Base-by-base conservation (phyloP, 2,113 vertebrate genomes). In the Crotalus tigris region DNA sequence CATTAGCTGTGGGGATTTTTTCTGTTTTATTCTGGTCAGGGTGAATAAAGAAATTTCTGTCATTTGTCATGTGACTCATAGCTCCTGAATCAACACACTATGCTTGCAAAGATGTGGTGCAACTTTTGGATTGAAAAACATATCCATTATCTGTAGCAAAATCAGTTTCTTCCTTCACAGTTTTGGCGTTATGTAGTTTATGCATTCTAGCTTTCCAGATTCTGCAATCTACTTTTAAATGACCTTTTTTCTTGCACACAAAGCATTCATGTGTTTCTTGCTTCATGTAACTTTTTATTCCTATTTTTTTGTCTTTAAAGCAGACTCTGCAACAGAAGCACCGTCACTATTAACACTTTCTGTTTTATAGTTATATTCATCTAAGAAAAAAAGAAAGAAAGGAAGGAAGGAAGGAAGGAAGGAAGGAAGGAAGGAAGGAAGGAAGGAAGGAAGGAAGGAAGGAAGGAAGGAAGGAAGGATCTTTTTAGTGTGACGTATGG, bases 351-450 rank as follows among this genome's bases (percentile, higher is more conserved):
- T 61, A 26, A 61, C 12, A 26, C 11, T 64, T 64, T 64, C 61
- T 64, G 10, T 64, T 64, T 64, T 64, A 64, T 3, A 11, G 26
- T 64, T 64, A 64, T n/a, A 29, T 64, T 29, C 59, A 64, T 29
- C 26, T 64, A 58, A 7, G 17, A 5, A 61, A 11, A 3, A 1
- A 64, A 12, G 59, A 10, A 61, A 11, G 24, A 10, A 26, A 11
- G 59, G 4, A 64, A 11, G 8, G n/a, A n/a, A n/a, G n/a, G n/a
- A n/a, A n/a, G n/a, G n/a, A 0, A 61, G 3, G 0, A 11, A 61
- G 3, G 0, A 13, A n/a, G 3, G 1, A 21, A 58, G 0, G 6
- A 10, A 26, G 11, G 1, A 13, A 12, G 3, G 9, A 5, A n/a
- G 29, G 3, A 13, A n/a, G 29, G 0, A 24, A 61, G 8, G 0